Base-by-base conservation (phyloP, 2,888 invertebrate genomes). In the Pantelozetes paolii region DNA sequence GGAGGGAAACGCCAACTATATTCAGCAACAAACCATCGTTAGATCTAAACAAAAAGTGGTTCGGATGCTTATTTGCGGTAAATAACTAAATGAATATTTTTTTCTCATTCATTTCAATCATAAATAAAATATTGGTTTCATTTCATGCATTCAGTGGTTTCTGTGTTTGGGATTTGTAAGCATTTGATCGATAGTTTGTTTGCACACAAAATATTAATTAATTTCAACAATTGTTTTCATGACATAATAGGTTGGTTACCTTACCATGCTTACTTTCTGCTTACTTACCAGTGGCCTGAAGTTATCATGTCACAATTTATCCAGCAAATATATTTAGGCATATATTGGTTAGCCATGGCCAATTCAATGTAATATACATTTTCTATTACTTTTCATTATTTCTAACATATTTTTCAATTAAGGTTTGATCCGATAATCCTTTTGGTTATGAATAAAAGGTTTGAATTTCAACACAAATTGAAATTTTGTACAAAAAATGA, bases 381-480 rank as follows among this genome's bases (percentile, higher is more conserved):
- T 54, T 54, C 2, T 54, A 54, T 23, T 54, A 23, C 5, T 50
- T 2, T 23, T 54, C 8, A 54, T 23, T 20, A 9, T 3, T 18
- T 54, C 3, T 20, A 54, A 20, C 23, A 23, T 13, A 45, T 45
- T 13, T 45, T 45, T 18, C 18, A 2, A 5, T 45, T 23, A 20
- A 54, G 54, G 54, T 92, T 93, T 74, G 94, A 94, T 83, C 93
- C 93, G 0, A 87, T 94, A 74, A 91, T 94, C 71, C 94, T 94
- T 82, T 93, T 92, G 81, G 92, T 92, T 90, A 93, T 94, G 93
- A 94, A 93, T 82, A 50, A 94, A 85, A 90, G 95, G 94, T 95
- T 83, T 85, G 20, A 54, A 45, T 40, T 40, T 40, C 6, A 40
- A 40, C 40, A 40, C 40, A 40, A 40, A 40, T 40, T 13, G 13